These are phyloP conservation scores for Drosophila virilis DNA, from an alignment of 1,140 invertebrate genomes.

Conservation along the genomic window DNA sequence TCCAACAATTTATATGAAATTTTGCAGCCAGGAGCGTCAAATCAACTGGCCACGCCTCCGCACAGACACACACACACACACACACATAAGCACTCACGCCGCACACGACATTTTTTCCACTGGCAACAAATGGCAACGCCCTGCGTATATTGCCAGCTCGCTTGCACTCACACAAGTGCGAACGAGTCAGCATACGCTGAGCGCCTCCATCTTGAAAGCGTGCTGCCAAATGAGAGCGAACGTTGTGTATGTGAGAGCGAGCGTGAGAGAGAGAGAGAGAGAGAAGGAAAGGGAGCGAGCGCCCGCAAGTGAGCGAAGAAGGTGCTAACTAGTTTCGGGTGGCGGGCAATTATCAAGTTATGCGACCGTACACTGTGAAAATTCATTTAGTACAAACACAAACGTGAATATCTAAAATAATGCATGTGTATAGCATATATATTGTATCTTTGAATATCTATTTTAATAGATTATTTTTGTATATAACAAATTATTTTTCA, in stretches of 20 bases:
- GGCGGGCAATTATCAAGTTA: slow-evolving; percentile 31
- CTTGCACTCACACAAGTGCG: slow-evolving; percentile 8
- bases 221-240: slow-evolving; percentile 28
- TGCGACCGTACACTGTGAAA: slow-evolving; percentile 25
- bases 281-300: slow-evolving; percentile 5
- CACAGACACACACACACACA: neutral
- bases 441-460: too few species aligned
- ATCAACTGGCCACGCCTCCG: slow-evolving; percentile 34
- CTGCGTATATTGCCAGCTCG: slow-evolving; percentile 27
- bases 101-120: slow-evolving; percentile 48
- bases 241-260: slow-evolving; percentile 10
- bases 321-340: slow-evolving; percentile 35
- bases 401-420: too few species aligned
- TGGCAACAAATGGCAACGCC: slow-evolving; percentile 54
- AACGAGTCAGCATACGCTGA: slow-evolving; percentile 24
- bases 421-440: too few species aligned
- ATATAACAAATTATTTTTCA: too few species aligned
- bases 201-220: slow-evolving; percentile 74
- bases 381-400: neutral
- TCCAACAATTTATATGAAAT: slow-evolving; percentile 83
- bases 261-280: slow-evolving; percentile 16
- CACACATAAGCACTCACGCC: neutral
- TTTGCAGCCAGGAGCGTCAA: slow-evolving; percentile 43
- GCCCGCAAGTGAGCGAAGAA: slow-evolving; percentile 6
- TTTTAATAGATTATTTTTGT: too few species aligned